These are phyloP conservation scores for Ladona fulva DNA, from an alignment of 1,140 invertebrate species.

Conservation along the genomic window DNA sequence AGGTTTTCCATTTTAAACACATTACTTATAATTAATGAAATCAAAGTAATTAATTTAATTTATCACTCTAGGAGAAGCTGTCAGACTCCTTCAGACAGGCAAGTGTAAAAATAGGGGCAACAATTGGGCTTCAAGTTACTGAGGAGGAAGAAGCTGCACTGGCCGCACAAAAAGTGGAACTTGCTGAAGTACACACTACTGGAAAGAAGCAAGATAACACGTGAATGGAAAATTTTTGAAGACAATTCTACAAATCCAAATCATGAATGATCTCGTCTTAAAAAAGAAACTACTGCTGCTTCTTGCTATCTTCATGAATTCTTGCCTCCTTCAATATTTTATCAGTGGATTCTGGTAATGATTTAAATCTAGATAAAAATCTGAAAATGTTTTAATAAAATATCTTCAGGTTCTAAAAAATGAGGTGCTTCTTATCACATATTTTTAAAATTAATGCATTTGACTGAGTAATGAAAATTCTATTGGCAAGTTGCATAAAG, in stretches of 20 bases:
- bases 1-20: too few relatives aligned
- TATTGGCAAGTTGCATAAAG: too few relatives aligned
- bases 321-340: too few relatives aligned
- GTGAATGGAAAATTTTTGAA: neutral
- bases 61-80: slow-evolving; percentile 50
- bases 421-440: too few relatives aligned
- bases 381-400: too few relatives aligned
- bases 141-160: slow-evolving; percentile 20
- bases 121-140: slow-evolving; percentile 60
- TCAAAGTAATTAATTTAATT: too few relatives aligned
- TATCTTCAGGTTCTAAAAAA: too few relatives aligned
- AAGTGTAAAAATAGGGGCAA: slow-evolving; percentile 75
- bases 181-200: slow-evolving; percentile 21
- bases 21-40: too few relatives aligned
- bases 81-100: slow-evolving; percentile 76
- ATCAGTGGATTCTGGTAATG: too few relatives aligned
- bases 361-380: too few relatives aligned
- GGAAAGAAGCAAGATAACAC: slow-evolving; percentile 9
- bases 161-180: slow-evolving; percentile 23
- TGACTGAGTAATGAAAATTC: too few relatives aligned
- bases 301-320: neutral
- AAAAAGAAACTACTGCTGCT: neutral
- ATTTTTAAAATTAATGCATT: too few relatives aligned
- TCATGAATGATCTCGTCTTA: neutral
- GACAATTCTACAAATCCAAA: neutral